A percentile compares a stretch with the other conserved stretches of the same genome.
phyloP scores from a whole-genome alignment of 2,113 vertebrate genomes.

The Sapajus apella region DNA sequence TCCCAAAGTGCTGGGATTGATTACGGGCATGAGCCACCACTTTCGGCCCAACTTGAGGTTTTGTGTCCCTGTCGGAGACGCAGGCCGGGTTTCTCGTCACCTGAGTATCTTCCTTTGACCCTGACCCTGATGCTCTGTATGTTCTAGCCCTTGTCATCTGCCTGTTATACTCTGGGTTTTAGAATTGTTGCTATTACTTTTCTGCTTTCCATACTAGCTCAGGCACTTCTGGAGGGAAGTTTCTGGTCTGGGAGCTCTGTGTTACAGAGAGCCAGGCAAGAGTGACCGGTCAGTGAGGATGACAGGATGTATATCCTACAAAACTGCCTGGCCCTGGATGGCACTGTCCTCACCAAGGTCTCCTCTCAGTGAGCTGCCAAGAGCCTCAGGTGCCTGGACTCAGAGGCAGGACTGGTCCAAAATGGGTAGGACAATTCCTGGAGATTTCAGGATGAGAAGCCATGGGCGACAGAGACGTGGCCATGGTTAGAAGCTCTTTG shows the following conservation, averaged over 20 bases:
- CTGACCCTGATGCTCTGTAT: background rate
- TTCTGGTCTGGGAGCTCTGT: background rate
- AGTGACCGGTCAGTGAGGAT: background rate
- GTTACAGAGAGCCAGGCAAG: background rate
- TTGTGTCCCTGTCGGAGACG: rapidly evolving
- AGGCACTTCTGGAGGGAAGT: too few species aligned
- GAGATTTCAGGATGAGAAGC: background rate
- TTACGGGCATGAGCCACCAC: too few species aligned
- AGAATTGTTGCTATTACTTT: background rate
- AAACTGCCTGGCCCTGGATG: too few species aligned
- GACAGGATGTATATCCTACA: background rate
- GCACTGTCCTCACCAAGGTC: background rate
- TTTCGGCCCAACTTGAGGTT: background rate
- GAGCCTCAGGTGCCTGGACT: background rate
- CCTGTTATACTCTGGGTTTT: background rate
- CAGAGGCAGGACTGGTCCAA: background rate
- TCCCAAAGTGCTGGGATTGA: too few species aligned
- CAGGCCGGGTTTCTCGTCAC: background rate
- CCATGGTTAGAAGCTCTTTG: background rate
- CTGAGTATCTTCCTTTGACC: background rate
- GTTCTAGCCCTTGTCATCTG: background rate
- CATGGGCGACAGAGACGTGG: background rate
- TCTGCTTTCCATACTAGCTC: rapidly evolving
- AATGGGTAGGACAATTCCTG: background rate
- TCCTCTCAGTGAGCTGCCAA: rapidly evolving